These are phyloP conservation scores for Mylabris sibirica DNA, from an alignment of 2,888 invertebrate species.

Conservation along the genomic window DNA sequence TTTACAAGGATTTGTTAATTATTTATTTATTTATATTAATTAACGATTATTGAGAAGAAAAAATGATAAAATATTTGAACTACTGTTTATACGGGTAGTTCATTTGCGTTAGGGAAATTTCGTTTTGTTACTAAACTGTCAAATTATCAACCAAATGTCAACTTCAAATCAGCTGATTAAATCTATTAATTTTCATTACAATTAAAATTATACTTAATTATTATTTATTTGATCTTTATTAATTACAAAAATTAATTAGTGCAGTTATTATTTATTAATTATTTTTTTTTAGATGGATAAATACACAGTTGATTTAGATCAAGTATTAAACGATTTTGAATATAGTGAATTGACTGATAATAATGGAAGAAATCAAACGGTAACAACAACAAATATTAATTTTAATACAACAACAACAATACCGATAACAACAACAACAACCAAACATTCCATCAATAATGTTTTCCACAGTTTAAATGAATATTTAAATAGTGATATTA, in stretches of 20 bases:
- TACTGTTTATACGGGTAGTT: neutral
- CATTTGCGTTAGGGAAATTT: neutral
- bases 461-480: conserved; percentile 72
- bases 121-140: neutral
- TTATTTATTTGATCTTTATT: neutral
- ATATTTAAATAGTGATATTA: conserved; percentile 64
- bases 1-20: too few species aligned
- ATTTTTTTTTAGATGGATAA: conserved; percentile 59
- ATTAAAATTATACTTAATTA: neutral
- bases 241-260: too few species aligned
- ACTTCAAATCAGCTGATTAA: neutral
- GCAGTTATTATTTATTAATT: neutral
- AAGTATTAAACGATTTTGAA: conserved; percentile 85
- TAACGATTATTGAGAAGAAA: too few species aligned
- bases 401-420: conserved; percentile 16
- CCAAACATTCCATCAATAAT: conserved; percentile 66
- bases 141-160: neutral
- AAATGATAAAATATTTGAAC: neutral
- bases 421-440: conserved; percentile 34
- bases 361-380: conserved; percentile 37
- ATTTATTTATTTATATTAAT: too few species aligned
- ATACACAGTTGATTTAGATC: conserved; percentile 76
- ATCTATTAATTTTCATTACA: neutral
- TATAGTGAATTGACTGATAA: conserved; percentile 68
- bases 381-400: conserved; percentile 25